Base-by-base conservation (phyloP, 35 echinoderm and acorn worm species). In the Stichopus chloronotus region DNA sequence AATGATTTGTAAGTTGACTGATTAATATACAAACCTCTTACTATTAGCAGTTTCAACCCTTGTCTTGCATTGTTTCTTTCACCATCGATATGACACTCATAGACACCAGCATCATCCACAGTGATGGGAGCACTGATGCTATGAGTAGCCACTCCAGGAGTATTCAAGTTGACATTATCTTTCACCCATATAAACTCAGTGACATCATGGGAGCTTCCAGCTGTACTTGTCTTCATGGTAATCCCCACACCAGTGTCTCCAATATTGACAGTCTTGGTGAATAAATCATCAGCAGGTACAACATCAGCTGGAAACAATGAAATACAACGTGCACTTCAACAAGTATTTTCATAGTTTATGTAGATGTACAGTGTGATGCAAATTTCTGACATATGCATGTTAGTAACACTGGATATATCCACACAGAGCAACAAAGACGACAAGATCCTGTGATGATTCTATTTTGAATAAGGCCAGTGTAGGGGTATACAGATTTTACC, bases 201-300 rank as follows among this genome's bases (percentile, higher is more conserved):
- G 22, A 72, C 52, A 19, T 57, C 16, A 43, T 43, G 30, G 5
- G 20, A 25, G 11, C 0, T 19, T 55, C 80, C 55, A 20, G 23
- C 14, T 21, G 12, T 56, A 43, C 30, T 43, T 43, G 30, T 43
- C 14, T n/a, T 85, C 82, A 85, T 55, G 5, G 54, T 20, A 58
- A 85, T 58, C 54, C 82, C 21, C 22, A 85, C 82, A 85, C 22
- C 58, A 21, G 82, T 85, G 2, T 85, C 55, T 21, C 11, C 22
- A 16, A 58, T 16, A 85, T 19, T 85, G 55, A 85, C 82, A 23
- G 82, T 85, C 24, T 58, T 58, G 56, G 82, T 53, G 58, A 85
- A 57, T 58, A 85, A 85, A 17, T 58, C 55, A 58, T 85, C 16
- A 85, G 6, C 52, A 20, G 82, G 82, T 85, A 85, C 82, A 85